Evolutionary conservation across 2,113 vertebrate species (phyloP).

Genomic region (Carassius gibelio): DNA sequence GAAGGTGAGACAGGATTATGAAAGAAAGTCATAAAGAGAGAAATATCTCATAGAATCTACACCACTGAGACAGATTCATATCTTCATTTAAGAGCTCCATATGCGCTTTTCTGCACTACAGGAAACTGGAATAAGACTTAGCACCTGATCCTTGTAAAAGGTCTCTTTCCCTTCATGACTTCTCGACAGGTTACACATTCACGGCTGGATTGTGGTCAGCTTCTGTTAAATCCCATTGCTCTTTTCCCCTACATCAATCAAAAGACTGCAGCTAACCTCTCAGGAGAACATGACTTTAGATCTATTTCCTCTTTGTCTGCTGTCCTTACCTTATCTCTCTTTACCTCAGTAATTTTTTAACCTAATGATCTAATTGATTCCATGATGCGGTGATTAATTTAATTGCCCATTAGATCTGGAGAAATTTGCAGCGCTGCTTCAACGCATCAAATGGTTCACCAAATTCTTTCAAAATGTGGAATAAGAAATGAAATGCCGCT

Average conservation of each 20-base stretch:
- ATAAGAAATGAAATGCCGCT: no score
- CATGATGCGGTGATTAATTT: no score
- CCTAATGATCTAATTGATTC: no score
- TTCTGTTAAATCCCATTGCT: not conserved
- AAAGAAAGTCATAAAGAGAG: not conserved
- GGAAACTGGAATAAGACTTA: not conserved
- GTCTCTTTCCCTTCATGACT: not conserved
- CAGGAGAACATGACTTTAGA: conserved; percentile 1
- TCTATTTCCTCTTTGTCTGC: not conserved
- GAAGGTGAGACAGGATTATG: not conserved
- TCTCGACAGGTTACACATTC: not conserved
- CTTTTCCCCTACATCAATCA: conserved; percentile 20
- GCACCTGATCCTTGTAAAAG: not conserved
- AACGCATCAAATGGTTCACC: no score
- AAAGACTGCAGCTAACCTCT: not conserved
- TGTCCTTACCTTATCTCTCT: not conserved
- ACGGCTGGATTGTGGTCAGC: not conserved
- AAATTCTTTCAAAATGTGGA: no score
- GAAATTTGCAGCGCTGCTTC: no score
- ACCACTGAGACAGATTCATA: not conserved
- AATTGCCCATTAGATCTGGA: no score
- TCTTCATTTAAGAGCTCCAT: not conserved
- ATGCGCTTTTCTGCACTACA: not conserved
- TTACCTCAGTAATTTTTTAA: not conserved
- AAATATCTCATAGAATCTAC: not conserved